Base-by-base conservation (phyloP, 2,113 vertebrate genomes). In the Melanotaenia duboulayi region DNA sequence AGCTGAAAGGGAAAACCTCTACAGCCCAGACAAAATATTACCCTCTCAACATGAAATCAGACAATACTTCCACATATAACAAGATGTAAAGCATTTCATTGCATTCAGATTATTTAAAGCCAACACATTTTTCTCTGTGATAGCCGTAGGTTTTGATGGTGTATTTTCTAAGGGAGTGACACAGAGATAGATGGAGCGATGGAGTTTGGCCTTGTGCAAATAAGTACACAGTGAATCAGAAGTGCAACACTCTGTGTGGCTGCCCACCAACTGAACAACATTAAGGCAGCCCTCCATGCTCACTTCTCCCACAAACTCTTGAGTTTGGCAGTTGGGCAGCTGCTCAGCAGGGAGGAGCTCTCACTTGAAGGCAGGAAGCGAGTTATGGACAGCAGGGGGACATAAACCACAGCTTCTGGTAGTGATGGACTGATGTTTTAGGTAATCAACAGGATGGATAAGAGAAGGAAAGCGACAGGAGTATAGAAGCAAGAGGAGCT, bases 401-500 rank as follows among this genome's bases (percentile, higher is more conserved):
- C 80, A 73, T 61, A 84, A 87, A 83, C 72, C 82, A 78, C 85
- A 88, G 82, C 81, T 87, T 75, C 50, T 84, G 80, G 54, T 76
- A 61, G 68, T 88, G 90, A 92, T 80, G 84, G 87, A 89, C 84
- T 80, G 89, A 89, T 93, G 91, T 90, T 92, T 87, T 80, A 87
- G 77, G 78, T 84, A 86, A 93, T 94, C 90, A 93, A 91, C 92
- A 68, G 85, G 78, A 64, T 78, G 85, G 87, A 83, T 81, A 83
- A 89, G 83, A 87, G 82, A 85, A 65, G 74, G 84, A 74, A 91
- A 87, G 89, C 71, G 86, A 87, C 90, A 89, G 89, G 84, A 85
- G 82, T 80, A 35, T 35, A 78, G 75, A 83, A 84, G n/a, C 78
- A 56, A 82, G 72, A 78, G 89, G 85, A 82, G 84, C 86, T 64